A percentile compares a stretch with the other conserved stretches of the same genome.
phyloP scores from a whole-genome alignment of 2,888 invertebrate species.

The Axea sp. region DNA sequence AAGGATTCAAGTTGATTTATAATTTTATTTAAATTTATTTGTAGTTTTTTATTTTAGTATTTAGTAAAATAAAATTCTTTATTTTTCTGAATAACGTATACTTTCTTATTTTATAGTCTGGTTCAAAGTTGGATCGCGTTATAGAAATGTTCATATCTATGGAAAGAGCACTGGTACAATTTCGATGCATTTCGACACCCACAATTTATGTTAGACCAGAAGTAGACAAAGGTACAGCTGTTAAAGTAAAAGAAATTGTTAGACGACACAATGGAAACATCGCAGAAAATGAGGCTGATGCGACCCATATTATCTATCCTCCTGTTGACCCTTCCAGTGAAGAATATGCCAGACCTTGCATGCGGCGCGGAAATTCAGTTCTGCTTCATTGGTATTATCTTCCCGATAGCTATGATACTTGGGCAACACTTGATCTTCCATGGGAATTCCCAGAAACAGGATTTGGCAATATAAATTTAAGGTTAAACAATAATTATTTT shows the following conservation, averaged over 20 bases:
- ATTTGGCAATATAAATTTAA: constrained; percentile 67
- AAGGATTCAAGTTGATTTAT: no score
- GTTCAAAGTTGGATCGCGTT: constrained; percentile 93
- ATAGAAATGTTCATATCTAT: constrained; percentile 96
- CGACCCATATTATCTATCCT: constrained; percentile 95
- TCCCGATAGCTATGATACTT: constrained; percentile 95
- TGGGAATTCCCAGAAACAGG: constrained; percentile 76
- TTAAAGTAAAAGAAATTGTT: constrained; percentile 92
- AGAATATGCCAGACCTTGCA: constrained; percentile 93
- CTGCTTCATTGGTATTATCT: constrained; percentile 98
- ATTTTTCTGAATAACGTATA: no score
- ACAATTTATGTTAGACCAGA: constrained; percentile 90
- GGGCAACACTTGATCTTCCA: constrained; percentile 81
- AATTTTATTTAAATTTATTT: not conserved
- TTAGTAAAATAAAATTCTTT: no score
- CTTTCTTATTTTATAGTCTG: constrained; percentile 87
- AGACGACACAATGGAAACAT: constrained; percentile 90
- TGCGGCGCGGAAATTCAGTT: constrained; percentile 89
- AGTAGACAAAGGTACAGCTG: constrained; percentile 89
- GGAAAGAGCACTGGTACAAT: constrained; percentile 90
- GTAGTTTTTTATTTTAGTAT: not conserved
- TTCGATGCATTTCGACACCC: constrained; percentile 89
- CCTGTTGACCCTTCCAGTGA: constrained; percentile 91
- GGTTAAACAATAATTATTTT: constrained; percentile 47
- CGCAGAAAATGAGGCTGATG: constrained; percentile 90